phyloP scores from a whole-genome alignment of 2,888 invertebrate species.

The Sipha maydis region DNA sequence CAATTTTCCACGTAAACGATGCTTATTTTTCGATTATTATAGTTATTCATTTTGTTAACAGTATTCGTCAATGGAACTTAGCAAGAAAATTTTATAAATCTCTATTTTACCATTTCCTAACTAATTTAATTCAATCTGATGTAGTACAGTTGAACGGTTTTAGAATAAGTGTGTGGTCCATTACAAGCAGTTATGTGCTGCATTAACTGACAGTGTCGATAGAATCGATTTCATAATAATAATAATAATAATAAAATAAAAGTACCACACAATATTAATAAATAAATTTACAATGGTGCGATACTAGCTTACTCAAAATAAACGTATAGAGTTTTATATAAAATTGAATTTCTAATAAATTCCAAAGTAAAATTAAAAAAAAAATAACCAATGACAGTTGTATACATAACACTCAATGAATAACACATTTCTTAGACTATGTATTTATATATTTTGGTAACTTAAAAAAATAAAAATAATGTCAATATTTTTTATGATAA shows the following conservation, averaged over 20 bases:
- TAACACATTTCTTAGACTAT: too few relatives aligned
- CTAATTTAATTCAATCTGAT: conserved; percentile 37
- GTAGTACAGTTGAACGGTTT: conserved; percentile 30
- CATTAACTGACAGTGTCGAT: not conserved
- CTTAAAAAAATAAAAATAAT: not conserved
- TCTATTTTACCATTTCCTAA: not conserved
- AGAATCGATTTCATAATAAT: not conserved
- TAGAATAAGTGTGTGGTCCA: not conserved
- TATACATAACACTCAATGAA: not conserved
- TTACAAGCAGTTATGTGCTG: not conserved
- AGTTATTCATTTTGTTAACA: conserved; percentile 43
- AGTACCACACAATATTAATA: not conserved
- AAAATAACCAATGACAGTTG: not conserved
- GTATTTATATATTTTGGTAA: too few relatives aligned
- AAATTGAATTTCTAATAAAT: not conserved
- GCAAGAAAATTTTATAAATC: conserved; percentile 26
- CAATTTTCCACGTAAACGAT: not conserved
- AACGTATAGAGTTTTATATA: not conserved
- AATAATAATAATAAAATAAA: not conserved
- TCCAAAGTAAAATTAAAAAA: not conserved
- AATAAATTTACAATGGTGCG: not conserved
- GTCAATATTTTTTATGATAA: not conserved
- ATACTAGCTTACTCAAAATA: not conserved
- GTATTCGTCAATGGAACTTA: not conserved
- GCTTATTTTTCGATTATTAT: conserved; percentile 8